Percentiles rank a stretch among this genome's conserved stretches.
Evolutionary conservation across 1,140 invertebrate species (phyloP).

Genomic region (Lutraria rhynchaena): DNA sequence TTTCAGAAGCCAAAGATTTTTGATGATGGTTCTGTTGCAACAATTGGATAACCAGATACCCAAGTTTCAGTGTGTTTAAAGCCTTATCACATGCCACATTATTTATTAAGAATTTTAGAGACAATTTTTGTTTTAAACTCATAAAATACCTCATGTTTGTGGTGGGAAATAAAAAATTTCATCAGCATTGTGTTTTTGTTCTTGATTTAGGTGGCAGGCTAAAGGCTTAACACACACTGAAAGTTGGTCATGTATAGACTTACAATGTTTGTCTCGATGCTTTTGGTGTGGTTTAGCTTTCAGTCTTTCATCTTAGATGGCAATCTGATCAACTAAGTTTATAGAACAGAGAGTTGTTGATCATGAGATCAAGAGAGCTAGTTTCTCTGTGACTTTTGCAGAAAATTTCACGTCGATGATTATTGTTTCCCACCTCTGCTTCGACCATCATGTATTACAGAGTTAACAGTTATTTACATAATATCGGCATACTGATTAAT

Average conservation of each 20-base stretch:
- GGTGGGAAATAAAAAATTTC: constrained; percentile 30
- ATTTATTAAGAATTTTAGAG: background rate
- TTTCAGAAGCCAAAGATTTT: constrained; percentile 25
- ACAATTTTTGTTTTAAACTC: background rate
- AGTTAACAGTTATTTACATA: too few species aligned
- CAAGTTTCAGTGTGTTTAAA: constrained; percentile 41
- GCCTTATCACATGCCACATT: constrained; percentile 2
- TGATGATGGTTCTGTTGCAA: constrained; percentile 9
- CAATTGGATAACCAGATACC: constrained; percentile 8
- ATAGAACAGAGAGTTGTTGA: too few species aligned
- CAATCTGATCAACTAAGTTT: too few species aligned
- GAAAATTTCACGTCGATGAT: too few species aligned
- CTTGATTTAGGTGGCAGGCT: constrained; percentile 11
- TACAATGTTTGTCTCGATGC: constrained; percentile 10
- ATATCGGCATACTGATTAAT: too few species aligned
- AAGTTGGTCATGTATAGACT: constrained; percentile 26
- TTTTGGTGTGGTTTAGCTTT: constrained; percentile 59
- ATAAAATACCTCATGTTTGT: constrained; percentile 33
- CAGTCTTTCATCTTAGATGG: constrained; percentile 1
- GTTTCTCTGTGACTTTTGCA: too few species aligned
- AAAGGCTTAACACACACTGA: constrained; percentile 53
- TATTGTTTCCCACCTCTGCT: too few species aligned
- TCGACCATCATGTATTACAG: too few species aligned
- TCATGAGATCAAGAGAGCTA: too few species aligned
- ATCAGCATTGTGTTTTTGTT: constrained; percentile 22